Conservation (phyloP, 2,113 vertebrate genomes). For the Macaca nemestrina region DNA sequence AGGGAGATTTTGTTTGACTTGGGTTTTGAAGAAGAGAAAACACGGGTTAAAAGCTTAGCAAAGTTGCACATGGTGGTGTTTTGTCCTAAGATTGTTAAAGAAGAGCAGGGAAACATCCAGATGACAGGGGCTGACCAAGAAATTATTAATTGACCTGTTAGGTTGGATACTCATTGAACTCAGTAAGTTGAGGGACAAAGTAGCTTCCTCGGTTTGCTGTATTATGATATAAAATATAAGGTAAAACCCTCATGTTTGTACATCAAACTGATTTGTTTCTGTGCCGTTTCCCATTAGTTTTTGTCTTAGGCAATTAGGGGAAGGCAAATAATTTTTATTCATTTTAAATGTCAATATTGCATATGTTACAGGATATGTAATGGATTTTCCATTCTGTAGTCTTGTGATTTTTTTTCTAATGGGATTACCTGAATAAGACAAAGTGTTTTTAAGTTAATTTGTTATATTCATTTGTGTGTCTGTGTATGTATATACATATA, state of each 20-base stretch:
- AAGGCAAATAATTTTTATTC: conserved; percentile 34
- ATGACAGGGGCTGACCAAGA: neutral
- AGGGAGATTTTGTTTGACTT: neutral
- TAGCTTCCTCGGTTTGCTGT: neutral
- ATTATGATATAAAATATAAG: neutral
- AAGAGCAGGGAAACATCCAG: neutral
- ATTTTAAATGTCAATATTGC: neutral
- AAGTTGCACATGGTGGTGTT: neutral
- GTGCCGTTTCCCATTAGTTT: neutral
- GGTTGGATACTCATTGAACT: neutral
- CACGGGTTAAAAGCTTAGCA: neutral
- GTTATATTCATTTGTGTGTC: neutral
- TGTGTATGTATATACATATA: neutral
- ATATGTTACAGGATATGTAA: neutral
- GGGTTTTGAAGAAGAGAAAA: neutral
- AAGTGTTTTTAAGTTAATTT: neutral
- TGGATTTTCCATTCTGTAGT: conserved; percentile 3
- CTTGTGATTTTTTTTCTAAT: neutral
- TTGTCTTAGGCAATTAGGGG: neutral
- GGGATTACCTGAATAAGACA: neutral
- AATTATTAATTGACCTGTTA: neutral
- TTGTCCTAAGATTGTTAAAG: neutral
- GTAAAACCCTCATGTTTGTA: neutral
- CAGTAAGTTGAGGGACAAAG: neutral
- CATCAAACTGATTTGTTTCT: neutral